A percentile compares a stretch with the other conserved stretches of the same genome.
phyloP scores from a whole-genome alignment of 53 echinoderm and acorn worm species.

The Astropecten irregularis region DNA sequence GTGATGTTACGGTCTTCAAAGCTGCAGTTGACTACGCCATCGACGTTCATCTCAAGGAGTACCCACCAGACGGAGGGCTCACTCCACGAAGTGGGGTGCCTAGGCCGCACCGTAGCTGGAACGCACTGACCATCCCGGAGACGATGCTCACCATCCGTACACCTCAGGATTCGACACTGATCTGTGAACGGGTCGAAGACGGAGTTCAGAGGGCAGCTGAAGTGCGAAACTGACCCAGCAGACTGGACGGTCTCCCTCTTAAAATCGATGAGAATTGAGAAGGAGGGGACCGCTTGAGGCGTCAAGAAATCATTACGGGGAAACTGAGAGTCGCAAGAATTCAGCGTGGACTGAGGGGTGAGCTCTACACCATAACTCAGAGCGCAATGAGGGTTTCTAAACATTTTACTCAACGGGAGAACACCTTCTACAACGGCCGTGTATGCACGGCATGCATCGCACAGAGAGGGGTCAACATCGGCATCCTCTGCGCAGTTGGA shows the following conservation, averaged over 20 bases:
- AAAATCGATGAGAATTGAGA: conserved; percentile 14
- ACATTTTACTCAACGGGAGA: background rate
- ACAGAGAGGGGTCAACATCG: background rate
- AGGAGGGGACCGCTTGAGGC: background rate
- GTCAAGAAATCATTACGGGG: background rate
- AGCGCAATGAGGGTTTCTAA: conserved; percentile 66
- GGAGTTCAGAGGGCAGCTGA: background rate
- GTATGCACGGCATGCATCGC: conserved; percentile 16
- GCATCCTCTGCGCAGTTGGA: background rate
- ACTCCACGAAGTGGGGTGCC: no score
- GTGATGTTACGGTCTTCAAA: no score
- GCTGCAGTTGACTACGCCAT: background rate
- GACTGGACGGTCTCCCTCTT: background rate
- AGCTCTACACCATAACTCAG: conserved; percentile 34
- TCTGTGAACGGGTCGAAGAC: conserved; percentile 15
- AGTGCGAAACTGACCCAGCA: background rate
- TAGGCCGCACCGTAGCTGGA: background rate
- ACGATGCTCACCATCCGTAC: background rate
- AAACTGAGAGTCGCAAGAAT: background rate
- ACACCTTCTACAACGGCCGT: background rate
- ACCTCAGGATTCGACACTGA: conserved; percentile 9
- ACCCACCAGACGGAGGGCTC: background rate
- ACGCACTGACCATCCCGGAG: background rate
- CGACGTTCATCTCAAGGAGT: background rate
- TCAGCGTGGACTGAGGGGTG: background rate